Evolutionary conservation across 2,113 vertebrate genomes (phyloP).

Genomic region (Cygnus atratus): DNA sequence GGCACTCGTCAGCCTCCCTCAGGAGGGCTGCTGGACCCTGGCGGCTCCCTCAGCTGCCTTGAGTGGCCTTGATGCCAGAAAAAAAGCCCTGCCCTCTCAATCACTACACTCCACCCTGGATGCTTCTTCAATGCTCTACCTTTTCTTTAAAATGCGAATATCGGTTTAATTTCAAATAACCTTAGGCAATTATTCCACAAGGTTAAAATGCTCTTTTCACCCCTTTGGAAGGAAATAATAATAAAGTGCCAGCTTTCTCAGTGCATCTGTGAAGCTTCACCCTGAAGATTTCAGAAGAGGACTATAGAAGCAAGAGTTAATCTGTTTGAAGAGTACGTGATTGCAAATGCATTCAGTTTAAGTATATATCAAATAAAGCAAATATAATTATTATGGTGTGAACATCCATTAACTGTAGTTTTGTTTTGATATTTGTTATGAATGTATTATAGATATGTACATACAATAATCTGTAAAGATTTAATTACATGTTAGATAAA

Average conservation of each 20-base stretch:
- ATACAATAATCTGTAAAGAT: background rate
- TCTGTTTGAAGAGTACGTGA: constrained; percentile 57
- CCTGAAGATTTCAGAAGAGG: constrained; percentile 4
- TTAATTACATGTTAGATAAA: constrained; percentile 20
- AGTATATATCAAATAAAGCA: constrained; percentile 39
- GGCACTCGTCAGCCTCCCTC: no score
- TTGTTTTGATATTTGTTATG: background rate
- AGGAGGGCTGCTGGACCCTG: no score
- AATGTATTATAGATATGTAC: background rate
- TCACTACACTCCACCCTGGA: no score
- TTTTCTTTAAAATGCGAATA: no score
- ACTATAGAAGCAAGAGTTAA: constrained; percentile 32
- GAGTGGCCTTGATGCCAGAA: no score
- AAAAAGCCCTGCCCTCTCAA: no score
- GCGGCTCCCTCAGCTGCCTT: no score
- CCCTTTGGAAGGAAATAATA: background rate
- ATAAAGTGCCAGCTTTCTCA: background rate
- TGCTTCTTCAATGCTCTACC: no score
- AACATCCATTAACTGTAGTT: background rate
- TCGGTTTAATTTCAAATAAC: no score
- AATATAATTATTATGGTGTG: background rate
- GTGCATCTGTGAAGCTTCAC: background rate
- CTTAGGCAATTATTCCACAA: no score
- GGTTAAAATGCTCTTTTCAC: background rate
- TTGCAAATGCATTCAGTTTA: constrained; percentile 66